phyloP scores from a whole-genome alignment of 2,113 vertebrate genomes.

The Lepisosteus osseus region DNA sequence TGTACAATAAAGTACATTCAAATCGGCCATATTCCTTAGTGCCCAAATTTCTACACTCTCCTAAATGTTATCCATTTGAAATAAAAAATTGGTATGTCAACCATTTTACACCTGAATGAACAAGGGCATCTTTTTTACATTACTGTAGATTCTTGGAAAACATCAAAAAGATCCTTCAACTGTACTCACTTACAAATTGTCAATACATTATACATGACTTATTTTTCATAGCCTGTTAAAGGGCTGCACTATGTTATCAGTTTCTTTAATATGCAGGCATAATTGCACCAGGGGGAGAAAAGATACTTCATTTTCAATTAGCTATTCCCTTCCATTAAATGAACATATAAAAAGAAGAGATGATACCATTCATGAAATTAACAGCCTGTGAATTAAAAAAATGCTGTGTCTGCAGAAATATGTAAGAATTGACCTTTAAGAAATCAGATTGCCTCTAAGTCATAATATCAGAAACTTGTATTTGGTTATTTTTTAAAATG shows the following conservation, averaged over 20 bases:
- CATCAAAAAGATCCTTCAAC: conserved; percentile 1
- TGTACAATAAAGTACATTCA: neutral
- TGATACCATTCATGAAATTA: conserved; percentile 54
- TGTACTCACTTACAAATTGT: conserved; percentile 5
- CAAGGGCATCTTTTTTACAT: neutral
- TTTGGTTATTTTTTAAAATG: too few relatives aligned
- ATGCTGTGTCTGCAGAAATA: conserved; percentile 55
- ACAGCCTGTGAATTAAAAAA: conserved; percentile 55
- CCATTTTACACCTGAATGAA: neutral
- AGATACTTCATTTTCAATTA: conserved; percentile 66
- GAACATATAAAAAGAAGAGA: conserved; percentile 59
- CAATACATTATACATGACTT: conserved; percentile 12
- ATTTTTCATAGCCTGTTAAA: conserved; percentile 6
- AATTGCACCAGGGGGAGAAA: conserved; percentile 57
- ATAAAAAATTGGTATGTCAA: neutral
- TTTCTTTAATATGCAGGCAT: conserved; percentile 46
- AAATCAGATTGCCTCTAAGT: conserved; percentile 21
- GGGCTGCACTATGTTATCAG: conserved; percentile 39
- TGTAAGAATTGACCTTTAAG: conserved; percentile 29
- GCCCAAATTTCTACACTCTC: neutral
- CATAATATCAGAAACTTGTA: too few relatives aligned
- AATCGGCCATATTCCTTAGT: neutral
- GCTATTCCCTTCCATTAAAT: conserved; percentile 55
- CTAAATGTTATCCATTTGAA: neutral
- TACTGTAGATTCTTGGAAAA: neutral